Conservation (phyloP, 2,113 vertebrate species). For the Amia ocellicauda region DNA sequence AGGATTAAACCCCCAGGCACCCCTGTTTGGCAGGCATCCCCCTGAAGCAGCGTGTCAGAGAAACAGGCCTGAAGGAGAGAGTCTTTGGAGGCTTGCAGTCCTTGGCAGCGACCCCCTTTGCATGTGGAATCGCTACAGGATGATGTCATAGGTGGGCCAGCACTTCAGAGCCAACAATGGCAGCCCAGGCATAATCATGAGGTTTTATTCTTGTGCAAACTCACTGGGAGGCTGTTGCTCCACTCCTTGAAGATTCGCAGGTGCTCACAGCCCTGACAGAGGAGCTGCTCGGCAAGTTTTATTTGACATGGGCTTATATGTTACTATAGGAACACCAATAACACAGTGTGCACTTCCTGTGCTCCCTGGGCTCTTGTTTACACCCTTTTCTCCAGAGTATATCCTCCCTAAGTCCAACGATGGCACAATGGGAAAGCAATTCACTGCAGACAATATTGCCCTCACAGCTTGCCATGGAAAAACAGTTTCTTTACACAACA, state of each 20-base stretch:
- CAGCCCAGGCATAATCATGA: background rate
- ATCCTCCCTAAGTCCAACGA: background rate
- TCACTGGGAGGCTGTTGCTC: background rate
- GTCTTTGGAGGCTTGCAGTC: background rate
- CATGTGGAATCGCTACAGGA: background rate
- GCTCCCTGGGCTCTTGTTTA: constrained; percentile 4
- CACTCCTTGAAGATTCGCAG: background rate
- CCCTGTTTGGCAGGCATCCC: too few relatives aligned
- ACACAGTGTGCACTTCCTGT: constrained; percentile 30
- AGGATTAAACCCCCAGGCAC: too few relatives aligned
- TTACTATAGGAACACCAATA: constrained; percentile 42
- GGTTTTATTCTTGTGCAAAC: background rate
- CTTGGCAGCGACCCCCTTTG: background rate
- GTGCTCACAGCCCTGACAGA: background rate
- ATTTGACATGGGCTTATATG: constrained; percentile 5
- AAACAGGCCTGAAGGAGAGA: background rate
- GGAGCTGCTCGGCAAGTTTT: background rate
- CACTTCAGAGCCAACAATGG: background rate
- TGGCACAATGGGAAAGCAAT: background rate
- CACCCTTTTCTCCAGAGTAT: background rate
- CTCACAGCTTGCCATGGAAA: too few relatives aligned
- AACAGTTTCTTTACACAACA: too few relatives aligned
- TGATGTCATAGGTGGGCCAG: background rate
- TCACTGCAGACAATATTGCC: background rate
- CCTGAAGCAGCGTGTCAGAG: too few relatives aligned